These are phyloP conservation scores for Pycnonotus jocosus DNA, from an alignment of 2,113 vertebrate species.

Conservation along the genomic window DNA sequence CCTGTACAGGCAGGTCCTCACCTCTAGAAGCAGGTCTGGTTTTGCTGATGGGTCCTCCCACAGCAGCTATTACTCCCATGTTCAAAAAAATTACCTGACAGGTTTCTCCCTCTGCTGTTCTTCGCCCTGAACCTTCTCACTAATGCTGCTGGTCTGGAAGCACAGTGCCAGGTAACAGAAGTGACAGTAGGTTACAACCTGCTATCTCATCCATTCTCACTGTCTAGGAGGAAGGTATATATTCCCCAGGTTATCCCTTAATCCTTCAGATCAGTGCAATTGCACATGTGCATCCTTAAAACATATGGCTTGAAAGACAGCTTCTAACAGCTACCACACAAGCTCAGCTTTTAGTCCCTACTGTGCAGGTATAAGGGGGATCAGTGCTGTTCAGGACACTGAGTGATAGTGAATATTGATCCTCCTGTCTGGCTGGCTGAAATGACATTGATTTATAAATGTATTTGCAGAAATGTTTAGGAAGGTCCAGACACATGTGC, in stretches of 20 bases:
- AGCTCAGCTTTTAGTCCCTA: not conserved
- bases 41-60: not conserved
- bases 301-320: not conserved
- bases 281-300: not conserved
- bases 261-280: not conserved
- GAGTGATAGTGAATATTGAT: not conserved
- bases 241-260: not conserved
- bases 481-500: not conserved
- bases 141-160: not conserved
- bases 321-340: not conserved
- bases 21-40: not conserved
- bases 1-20: not conserved
- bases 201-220: not conserved
- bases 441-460: not conserved
- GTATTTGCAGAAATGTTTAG: not conserved
- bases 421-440: not conserved
- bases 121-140: not conserved
- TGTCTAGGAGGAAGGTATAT: not conserved
- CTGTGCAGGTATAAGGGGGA: not conserved
- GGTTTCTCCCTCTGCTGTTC: not conserved
- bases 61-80: not conserved
- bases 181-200: not conserved
- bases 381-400: not conserved
- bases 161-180: not conserved
- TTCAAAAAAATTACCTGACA: not conserved